These are phyloP conservation scores for Eospalax fontanierii DNA, from an alignment of 2,797 vertebrate species.

Conservation along the genomic window DNA sequence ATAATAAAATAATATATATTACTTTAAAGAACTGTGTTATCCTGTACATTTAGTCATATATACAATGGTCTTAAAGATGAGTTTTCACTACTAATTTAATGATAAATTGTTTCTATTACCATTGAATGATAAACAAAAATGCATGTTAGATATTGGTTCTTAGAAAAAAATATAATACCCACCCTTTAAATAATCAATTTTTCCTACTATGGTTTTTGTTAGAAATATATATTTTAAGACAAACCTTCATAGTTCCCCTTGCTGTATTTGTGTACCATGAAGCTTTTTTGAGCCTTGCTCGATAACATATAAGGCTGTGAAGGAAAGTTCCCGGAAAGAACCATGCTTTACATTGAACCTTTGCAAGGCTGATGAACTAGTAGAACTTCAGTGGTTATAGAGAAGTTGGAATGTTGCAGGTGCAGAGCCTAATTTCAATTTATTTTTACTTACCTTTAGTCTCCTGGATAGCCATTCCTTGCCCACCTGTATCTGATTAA, in stretches of 20 bases:
- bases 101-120: background rate
- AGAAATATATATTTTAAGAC: conserved; percentile 42
- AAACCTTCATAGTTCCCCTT: background rate
- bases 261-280: background rate
- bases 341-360: background rate
- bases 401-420: background rate
- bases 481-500: background rate
- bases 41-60: background rate
- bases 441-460: background rate
- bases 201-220: conserved; percentile 20
- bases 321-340: background rate
- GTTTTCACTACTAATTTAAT: conserved; percentile 16
- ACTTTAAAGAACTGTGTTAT: conserved; percentile 28
- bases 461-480: background rate
- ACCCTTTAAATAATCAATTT: conserved; percentile 25
- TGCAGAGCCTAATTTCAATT: background rate
- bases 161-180: background rate
- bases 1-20: conserved; percentile 16
- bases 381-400: background rate
- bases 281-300: conserved; percentile 9
- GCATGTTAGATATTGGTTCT: conserved; percentile 27
- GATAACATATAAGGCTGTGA: background rate
- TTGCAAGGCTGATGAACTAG: background rate
- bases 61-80: background rate
- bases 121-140: conserved; percentile 31